A percentile compares a stretch with the other conserved stretches of the same genome.
Conservation (phyloP, 2,888 invertebrate species). For the Cheilosia soror region DNA sequence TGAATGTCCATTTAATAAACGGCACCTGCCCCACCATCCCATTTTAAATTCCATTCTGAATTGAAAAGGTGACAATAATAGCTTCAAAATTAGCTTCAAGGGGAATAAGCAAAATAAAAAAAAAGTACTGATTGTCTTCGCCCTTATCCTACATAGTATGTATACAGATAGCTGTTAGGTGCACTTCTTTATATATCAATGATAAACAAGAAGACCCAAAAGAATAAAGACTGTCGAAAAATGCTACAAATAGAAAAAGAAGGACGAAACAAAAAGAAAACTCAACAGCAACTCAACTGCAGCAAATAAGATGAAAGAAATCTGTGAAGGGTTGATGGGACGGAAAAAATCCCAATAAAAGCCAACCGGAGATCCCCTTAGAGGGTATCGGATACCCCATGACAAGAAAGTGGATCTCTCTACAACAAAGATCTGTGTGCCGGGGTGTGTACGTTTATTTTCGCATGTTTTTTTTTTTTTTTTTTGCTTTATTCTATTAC, state of each 20-base stretch:
- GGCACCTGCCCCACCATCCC: background rate
- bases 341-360: constrained; percentile 62
- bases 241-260: background rate
- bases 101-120: background rate
- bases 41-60: background rate
- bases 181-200: background rate
- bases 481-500: constrained; percentile 41
- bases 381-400: constrained; percentile 7
- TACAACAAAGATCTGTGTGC: constrained; percentile 48
- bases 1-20: constrained; percentile 17
- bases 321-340: constrained; percentile 61
- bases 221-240: background rate
- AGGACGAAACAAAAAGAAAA: background rate
- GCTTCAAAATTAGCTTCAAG: constrained; percentile 53
- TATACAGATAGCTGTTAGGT: background rate
- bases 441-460: background rate
- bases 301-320: constrained; percentile 59
- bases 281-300: constrained; percentile 38
- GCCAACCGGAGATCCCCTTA: constrained; percentile 47
- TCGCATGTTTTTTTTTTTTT: constrained; percentile 6
- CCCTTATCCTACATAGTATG: too few species aligned
- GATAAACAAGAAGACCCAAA: constrained; percentile 15
- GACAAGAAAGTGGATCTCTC: constrained; percentile 43
- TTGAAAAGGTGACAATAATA: constrained; percentile 59
- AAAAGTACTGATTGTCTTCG: background rate